These are phyloP conservation scores for Falcaria lacertinaria DNA, from an alignment of 2,888 invertebrate genomes.

Conservation along the genomic window DNA sequence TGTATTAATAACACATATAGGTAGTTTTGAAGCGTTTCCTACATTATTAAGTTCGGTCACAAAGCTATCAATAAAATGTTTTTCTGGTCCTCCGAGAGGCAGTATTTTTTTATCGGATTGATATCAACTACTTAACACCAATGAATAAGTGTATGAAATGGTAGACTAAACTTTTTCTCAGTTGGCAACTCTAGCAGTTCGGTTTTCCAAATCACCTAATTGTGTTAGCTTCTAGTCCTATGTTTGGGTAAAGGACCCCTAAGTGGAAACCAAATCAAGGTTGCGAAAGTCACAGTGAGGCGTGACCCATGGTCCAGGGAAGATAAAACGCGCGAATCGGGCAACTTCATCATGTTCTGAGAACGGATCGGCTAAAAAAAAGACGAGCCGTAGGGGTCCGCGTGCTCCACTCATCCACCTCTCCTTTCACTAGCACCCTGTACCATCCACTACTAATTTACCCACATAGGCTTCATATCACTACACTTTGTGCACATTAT, in stretches of 20 bases:
- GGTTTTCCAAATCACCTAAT: slow-evolving; percentile 58
- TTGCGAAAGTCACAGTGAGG: slow-evolving; percentile 86
- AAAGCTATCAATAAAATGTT: too few relatives aligned
- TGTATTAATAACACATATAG: too few relatives aligned
- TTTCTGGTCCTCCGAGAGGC: too few relatives aligned
- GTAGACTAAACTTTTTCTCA: slow-evolving; percentile 4
- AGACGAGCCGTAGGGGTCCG: slow-evolving; percentile 79
- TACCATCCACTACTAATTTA: slow-evolving; percentile 56
- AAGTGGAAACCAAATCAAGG: slow-evolving; percentile 92
- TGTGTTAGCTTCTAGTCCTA: slow-evolving; percentile 55
- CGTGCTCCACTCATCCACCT: slow-evolving; percentile 53
- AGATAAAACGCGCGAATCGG: slow-evolving; percentile 50
- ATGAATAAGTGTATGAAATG: too few relatives aligned
- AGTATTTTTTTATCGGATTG: too few relatives aligned
- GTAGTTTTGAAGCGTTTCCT: too few relatives aligned
- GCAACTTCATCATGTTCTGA: slow-evolving; percentile 52
- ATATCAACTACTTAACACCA: too few relatives aligned
- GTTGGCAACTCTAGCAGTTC: slow-evolving; percentile 33
- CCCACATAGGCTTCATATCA: slow-evolving; percentile 55
- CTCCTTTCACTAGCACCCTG: slow-evolving; percentile 42
- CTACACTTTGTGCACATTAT: slow-evolving; percentile 57
- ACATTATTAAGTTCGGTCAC: too few relatives aligned
- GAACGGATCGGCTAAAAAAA: slow-evolving; percentile 53
- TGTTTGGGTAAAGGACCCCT: slow-evolving; percentile 81
- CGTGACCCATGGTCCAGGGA: slow-evolving; percentile 82